Base-by-base conservation (phyloP, 2,888 invertebrate species). In the Dicycla oo region DNA sequence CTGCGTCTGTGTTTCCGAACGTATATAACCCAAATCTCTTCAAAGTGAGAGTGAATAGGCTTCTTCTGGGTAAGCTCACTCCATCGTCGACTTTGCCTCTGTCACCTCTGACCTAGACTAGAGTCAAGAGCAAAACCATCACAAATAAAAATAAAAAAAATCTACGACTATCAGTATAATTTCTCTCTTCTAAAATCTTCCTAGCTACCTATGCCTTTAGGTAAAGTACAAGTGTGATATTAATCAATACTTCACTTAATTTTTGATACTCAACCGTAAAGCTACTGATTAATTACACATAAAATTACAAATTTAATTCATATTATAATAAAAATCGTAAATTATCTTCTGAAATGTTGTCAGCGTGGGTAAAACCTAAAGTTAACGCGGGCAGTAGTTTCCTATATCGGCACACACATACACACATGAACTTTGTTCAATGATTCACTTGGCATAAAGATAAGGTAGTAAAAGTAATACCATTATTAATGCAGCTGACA, bases 391-490 rank as follows among this genome's bases (percentile, higher is more conserved):
- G 13, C 23, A 62, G 47, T 34, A 26, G 56, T 72, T 73, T 60
- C 45, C 65, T 65, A 71, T 66, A 62, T 45, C 34, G 15, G 6
- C 30, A 51, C 30, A 30, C 26, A 40, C n/a, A n/a, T 18, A 65
- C 47, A 26, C 7, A 38, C 40, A 30, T 75, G 81, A 53, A 72
- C 78, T 79, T 83, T 58, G 62, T 0, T 45, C 80, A 56, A 34
- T 78, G 78, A 78, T 40, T 83, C 83, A 78, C 38, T 23, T 13
- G 3, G 5, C 0, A 0, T 49, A 7, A 26, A 51, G 65, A 78
- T 82, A 78, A 65, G 30, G 79, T 66, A 66, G 79, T 71, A 82
- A 65, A 62, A 71, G 61, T 66, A 2, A n/a, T 74, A 57, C n/a
- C 34, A 23, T 69, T 47, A 13, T 65, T 43, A 49, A 15, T 75